A percentile compares a stretch with the other conserved stretches of the same genome.
Conservation (phyloP, 92 coral and sea anemone species). For the Porites cylindrica region DNA sequence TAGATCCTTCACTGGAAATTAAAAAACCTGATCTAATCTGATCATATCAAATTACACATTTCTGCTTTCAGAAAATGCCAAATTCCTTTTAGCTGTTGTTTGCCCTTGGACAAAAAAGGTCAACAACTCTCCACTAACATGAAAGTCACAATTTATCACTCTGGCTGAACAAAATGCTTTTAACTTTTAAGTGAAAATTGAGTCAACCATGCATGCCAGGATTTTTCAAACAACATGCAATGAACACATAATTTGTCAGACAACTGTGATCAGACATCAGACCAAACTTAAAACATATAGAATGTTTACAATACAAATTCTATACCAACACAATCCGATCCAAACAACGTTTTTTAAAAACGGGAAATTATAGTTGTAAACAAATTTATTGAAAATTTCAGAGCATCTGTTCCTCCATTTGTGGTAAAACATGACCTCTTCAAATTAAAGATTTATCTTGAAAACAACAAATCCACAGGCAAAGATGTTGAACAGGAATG, state of each 20-base stretch:
- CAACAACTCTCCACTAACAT: neutral
- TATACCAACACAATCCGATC: neutral
- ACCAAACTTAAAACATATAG: neutral
- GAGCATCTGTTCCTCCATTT: slow-evolving; percentile 36
- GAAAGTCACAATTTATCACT: neutral
- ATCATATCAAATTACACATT: slow-evolving; percentile 22
- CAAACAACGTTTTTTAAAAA: neutral
- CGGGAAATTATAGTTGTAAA: neutral
- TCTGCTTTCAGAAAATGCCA: neutral
- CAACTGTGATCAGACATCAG: neutral
- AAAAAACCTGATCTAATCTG: neutral
- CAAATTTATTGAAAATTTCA: neutral
- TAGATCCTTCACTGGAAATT: slow-evolving; percentile 17
- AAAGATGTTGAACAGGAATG: neutral
- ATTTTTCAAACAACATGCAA: neutral
- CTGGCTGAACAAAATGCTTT: neutral
- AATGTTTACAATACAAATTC: neutral
- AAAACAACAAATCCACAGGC: slow-evolving; percentile 3
- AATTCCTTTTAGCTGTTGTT: neutral
- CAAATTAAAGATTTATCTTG: neutral
- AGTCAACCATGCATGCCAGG: too few relatives aligned
- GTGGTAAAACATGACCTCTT: slow-evolving; percentile 2
- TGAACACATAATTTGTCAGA: neutral
- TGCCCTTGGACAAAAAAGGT: neutral
- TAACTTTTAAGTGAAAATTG: neutral